A percentile compares a stretch with the other conserved stretches of the same genome.
Evolutionary conservation across 2,797 vertebrate species (phyloP).

Genomic region (Trematomus bernacchii): DNA sequence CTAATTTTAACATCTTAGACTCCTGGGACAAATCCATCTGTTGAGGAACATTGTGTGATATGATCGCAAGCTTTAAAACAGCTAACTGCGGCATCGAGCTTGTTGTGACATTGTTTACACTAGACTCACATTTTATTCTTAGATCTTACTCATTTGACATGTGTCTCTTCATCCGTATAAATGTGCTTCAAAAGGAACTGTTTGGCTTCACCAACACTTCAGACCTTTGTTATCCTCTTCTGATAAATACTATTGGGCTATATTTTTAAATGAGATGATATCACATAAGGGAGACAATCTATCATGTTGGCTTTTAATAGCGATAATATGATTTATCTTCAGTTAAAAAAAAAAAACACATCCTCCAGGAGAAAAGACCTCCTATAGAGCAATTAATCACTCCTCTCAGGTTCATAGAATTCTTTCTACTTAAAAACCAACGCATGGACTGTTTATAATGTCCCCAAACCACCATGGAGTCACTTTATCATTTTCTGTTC

Average conservation of each 20-base stretch:
- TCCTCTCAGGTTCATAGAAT: constrained; percentile 71
- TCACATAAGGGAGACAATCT: constrained; percentile 75
- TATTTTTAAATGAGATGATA: constrained; percentile 81
- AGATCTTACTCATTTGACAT: not conserved
- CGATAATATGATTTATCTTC: constrained; percentile 87
- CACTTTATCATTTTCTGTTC: constrained; percentile 80
- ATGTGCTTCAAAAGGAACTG: constrained; percentile 17
- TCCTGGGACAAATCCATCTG: not conserved
- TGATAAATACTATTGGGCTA: constrained; percentile 66
- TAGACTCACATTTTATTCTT: not conserved
- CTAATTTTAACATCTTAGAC: not conserved
- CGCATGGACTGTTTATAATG: constrained; percentile 76
- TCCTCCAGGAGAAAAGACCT: constrained; percentile 78
- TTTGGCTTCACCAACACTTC: constrained; percentile 38
- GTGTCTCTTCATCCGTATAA: not conserved
- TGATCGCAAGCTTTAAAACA: not conserved
- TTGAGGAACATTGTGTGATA: not conserved
- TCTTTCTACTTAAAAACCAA: constrained; percentile 75
- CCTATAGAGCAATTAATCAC: constrained; percentile 85
- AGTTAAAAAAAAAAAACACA: constrained; percentile 51
- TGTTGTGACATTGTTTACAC: not conserved
- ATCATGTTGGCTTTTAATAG: constrained; percentile 87
- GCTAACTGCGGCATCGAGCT: not conserved
- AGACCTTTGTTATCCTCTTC: constrained; percentile 45
- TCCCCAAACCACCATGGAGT: constrained; percentile 68